Conservation (phyloP, 1,140 invertebrate genomes). For the Drosophila virilis region DNA sequence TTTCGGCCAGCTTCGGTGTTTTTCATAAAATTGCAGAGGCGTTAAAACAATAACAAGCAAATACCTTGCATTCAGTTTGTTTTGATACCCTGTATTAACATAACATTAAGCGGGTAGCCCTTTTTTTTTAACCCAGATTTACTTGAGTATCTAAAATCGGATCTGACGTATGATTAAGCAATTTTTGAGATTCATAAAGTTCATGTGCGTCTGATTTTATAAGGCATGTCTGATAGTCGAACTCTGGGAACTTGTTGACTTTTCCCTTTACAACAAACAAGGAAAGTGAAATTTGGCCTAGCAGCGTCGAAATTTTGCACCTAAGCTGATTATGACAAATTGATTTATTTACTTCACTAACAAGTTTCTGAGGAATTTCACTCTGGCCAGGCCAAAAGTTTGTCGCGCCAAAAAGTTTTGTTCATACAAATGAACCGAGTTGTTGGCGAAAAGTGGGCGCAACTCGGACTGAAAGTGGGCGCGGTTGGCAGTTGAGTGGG, state of each 20-base stretch:
- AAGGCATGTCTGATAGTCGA: conserved; percentile 25
- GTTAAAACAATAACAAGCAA: conserved; percentile 62
- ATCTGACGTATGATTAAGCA: too few species aligned
- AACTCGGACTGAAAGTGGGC: neutral
- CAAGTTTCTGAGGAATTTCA: conserved; percentile 78
- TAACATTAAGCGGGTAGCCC: neutral
- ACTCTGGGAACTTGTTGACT: neutral
- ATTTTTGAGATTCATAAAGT: neutral
- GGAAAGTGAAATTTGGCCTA: conserved; percentile 74
- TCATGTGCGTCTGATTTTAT: neutral
- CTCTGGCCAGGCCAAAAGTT: conserved; percentile 62
- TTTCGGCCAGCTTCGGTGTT: conserved; percentile 59
- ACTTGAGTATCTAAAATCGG: too few species aligned
- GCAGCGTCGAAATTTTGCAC: conserved; percentile 77
- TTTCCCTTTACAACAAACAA: conserved; percentile 21
- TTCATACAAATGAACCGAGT: conserved; percentile 68
- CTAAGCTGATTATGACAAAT: conserved; percentile 84
- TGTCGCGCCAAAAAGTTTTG: conserved; percentile 69
- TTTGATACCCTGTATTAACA: conserved; percentile 10
- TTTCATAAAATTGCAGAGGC: conserved; percentile 70
- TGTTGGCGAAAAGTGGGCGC: conserved; percentile 15
- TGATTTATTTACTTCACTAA: conserved; percentile 84
- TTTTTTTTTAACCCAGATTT: neutral
- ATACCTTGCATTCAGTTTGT: conserved; percentile 50
- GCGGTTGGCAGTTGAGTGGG: neutral